Conservation (phyloP, 2,888 invertebrate genomes). For the Meghimatium bilineatum region DNA sequence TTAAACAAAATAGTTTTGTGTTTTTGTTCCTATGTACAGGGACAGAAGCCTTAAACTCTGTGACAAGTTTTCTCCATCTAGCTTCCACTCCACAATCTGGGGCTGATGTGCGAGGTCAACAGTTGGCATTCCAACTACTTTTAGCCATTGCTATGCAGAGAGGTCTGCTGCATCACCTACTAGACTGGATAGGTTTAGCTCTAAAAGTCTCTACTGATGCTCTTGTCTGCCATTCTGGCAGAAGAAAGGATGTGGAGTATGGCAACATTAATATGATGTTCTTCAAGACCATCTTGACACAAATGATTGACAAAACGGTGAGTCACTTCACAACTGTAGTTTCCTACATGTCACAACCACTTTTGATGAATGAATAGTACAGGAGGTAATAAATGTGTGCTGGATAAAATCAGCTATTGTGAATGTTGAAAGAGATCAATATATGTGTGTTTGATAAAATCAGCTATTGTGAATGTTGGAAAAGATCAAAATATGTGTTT, state of each 20-base stretch:
- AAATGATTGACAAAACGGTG: conserved; percentile 74
- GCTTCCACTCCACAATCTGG: conserved; percentile 79
- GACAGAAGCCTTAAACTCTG: conserved; percentile 79
- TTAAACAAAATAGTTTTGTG: no score
- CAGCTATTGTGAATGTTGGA: no score
- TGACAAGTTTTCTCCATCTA: conserved; percentile 78
- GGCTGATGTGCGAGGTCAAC: conserved; percentile 78
- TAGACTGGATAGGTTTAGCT: conserved; percentile 83
- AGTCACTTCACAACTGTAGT: conserved; percentile 51
- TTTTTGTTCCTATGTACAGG: conserved; percentile 55
- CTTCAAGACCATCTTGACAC: conserved; percentile 67
- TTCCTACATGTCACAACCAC: no score
- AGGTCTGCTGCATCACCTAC: conserved; percentile 81
- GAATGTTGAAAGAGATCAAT: no score
- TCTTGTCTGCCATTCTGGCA: conserved; percentile 1
- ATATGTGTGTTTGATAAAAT: no score
- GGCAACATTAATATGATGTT: conserved; percentile 66
- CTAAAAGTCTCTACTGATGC: conserved; percentile 56
- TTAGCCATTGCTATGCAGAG: conserved; percentile 81
- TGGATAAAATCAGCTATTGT: no score
- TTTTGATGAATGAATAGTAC: no score
- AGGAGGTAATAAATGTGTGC: no score
- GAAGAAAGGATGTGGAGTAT: conserved; percentile 45
- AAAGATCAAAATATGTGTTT: no score
- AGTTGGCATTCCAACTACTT: conserved; percentile 79